A percentile compares a stretch with the other conserved stretches of the same genome.
These are phyloP conservation scores for Triplophysa siluroides DNA, from an alignment of 2,113 vertebrate species.

Conservation along the genomic window DNA sequence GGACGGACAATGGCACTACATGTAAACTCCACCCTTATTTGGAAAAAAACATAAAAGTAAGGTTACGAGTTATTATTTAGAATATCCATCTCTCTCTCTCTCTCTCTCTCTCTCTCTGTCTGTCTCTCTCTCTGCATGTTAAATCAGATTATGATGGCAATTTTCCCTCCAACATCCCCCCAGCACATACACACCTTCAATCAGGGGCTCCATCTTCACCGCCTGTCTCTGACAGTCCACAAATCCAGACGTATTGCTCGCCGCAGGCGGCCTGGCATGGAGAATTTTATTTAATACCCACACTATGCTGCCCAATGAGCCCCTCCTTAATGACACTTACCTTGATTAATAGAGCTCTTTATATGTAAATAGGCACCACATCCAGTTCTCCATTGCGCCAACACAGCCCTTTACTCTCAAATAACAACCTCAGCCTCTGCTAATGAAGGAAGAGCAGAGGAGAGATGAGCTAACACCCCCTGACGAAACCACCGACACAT, in stretches of 20 bases:
- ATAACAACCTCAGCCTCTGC: constrained; percentile 33
- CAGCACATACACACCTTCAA: constrained; percentile 73
- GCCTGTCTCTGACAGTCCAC: constrained; percentile 89
- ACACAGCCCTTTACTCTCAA: constrained; percentile 65
- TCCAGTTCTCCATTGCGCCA: constrained; percentile 78
- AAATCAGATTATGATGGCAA: constrained; percentile 63
- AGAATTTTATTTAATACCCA: constrained; percentile 91
- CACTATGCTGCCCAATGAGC: constrained; percentile 95
- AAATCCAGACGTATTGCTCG: constrained; percentile 92
- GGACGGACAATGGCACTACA: constrained; percentile 99
- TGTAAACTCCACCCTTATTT: constrained; percentile 86
- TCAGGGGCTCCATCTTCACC: constrained; percentile 68
- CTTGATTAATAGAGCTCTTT: constrained; percentile 98
- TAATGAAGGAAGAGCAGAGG: constrained; percentile 24
- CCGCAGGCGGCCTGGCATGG: constrained; percentile 87
- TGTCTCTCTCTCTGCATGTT: constrained; percentile 22
- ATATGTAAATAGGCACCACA: constrained; percentile 95
- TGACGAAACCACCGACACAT: constrained; percentile 22
- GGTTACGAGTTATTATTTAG: constrained; percentile 67
- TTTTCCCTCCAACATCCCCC: constrained; percentile 69
- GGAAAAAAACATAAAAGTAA: constrained; percentile 73
- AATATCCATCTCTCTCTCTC: neutral
- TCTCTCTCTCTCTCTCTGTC: too few species aligned
- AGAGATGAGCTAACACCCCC: constrained; percentile 32
- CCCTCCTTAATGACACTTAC: constrained; percentile 93